Evolutionary conservation across 2,797 vertebrate species (phyloP), one percentile per base, ranked within the genome.

Genomic region (Chloroceryle amazona): DNA sequence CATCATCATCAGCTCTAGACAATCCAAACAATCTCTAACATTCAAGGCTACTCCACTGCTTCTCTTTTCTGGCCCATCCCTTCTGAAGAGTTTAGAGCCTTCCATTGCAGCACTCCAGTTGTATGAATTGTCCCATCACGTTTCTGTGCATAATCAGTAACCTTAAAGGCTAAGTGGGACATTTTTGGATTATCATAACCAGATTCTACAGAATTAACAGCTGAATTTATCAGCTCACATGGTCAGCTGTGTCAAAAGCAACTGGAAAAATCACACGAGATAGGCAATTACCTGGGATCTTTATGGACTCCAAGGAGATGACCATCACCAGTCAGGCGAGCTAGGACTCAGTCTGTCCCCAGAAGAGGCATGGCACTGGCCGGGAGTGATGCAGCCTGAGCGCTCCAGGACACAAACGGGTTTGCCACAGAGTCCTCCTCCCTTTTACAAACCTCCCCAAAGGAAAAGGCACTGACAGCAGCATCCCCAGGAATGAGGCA

Each of bases 281-380:
- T 11, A 63, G 85, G 33, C 35, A 49, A 33, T 47, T 70, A 60
- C 35, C 47, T 62, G 60, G 67, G 61, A 57, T 62, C 31, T 41
- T 23, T 55, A 46, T 52, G 42, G 19, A 46, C 67, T 84, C 61
- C 66, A 61, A 26, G 54, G 62, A 86, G 49, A 54, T 13, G 63
- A 41, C 4, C 41, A 18, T 10, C 54, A 79, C 4, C 68, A 68
- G 20, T 11, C 39, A 75, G 47, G 47, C 13, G 58, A 62, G 19
- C 67, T 75, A 28, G 33, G 31, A 58, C 37, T 46, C 5, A 1
- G 23, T 29, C 46, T 51, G n/a, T 29, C 60, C 46, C 7, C 8
- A 72, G 55, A 14, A 44, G 21, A 54, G 25, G 7, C 37, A 29
- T 0, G 0, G 49, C 29, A 72, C 46, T 4, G 11, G 35, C 33